Base-by-base conservation (phyloP, 2,797 vertebrate species). In the Helarctos malayanus region DNA sequence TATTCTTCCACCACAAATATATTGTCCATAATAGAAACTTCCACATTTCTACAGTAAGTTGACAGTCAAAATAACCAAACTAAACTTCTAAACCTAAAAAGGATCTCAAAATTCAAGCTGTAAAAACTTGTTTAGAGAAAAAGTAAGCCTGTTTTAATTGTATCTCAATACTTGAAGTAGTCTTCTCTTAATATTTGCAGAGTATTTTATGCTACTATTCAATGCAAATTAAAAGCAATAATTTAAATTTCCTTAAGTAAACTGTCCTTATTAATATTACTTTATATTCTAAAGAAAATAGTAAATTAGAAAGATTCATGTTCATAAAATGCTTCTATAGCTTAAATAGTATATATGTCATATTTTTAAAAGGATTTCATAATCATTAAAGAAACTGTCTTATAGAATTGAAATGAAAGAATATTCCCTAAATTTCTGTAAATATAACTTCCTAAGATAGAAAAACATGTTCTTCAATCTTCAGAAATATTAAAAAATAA, bases 401-500 rank as follows among this genome's bases (percentile, higher is more conserved):
- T 68, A 88, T 1, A 86, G 27, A 94, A 56, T 32, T 38, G 61
- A 96, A 92, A 91, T 49, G 3, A 85, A 97, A 91, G 56, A 75
- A 75, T 88, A 76, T 16, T 65, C 19, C 69, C 35, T 81, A 71
- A 84, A 57, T 84, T 95, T n/a, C n/a, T 86, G 18, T 93, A 38
- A 52, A 32, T 93, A 41, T 91, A 90, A 96, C 45, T 95, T 76
- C 87, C 9, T 3, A 79, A 54, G 38, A 16, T 47, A 47, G 52
- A 81, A 90, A 80, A 93, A 83, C 45, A 65, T 56, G 49, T 73
- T 81, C 38, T 52, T 54, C 76, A 93, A 94, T 59, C 63, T 92
- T 93, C 69, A 84, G 16, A 10, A 47, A 96, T 94, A 87, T 90
- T 90, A 73, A 87, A 89, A 97, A 97, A 41, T 41, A 82, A 83